phyloP scores from a whole-genome alignment of 1,140 invertebrate genomes.

The Physella acuta region DNA sequence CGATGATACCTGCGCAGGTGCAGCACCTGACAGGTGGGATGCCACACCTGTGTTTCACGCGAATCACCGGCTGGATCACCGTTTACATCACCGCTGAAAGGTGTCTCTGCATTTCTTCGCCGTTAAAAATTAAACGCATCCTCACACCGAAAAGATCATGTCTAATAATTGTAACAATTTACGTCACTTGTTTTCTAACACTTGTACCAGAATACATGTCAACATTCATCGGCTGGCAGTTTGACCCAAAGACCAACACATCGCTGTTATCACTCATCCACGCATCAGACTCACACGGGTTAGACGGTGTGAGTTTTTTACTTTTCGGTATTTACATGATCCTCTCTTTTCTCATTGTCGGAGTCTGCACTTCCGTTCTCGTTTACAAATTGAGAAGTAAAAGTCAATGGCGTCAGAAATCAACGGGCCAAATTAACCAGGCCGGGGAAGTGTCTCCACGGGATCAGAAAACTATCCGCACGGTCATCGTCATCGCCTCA shows the following conservation, averaged over 20 bases:
- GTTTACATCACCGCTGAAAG: conserved; percentile 1
- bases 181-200: neutral
- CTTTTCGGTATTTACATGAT: neutral
- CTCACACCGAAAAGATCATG: neutral
- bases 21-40: neutral
- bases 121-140: neutral
- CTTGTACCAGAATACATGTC: neutral
- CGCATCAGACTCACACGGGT: neutral
- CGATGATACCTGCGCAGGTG: neutral
- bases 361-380: neutral
- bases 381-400: neutral
- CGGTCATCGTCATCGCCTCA: neutral
- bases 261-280: neutral
- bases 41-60: neutral
- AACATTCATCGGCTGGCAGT: neutral
- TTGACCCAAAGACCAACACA: neutral
- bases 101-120: conserved; percentile 1
- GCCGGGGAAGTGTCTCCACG: neutral
- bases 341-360: neutral
- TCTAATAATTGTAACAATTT: neutral
- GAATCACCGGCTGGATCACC: conserved; percentile 5
- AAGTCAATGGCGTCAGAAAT: neutral
- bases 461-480: neutral
- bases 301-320: neutral
- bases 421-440: neutral